These are phyloP conservation scores for Trichogramma evanescens DNA, from an alignment of 2,888 invertebrate genomes.

Conservation along the genomic window DNA sequence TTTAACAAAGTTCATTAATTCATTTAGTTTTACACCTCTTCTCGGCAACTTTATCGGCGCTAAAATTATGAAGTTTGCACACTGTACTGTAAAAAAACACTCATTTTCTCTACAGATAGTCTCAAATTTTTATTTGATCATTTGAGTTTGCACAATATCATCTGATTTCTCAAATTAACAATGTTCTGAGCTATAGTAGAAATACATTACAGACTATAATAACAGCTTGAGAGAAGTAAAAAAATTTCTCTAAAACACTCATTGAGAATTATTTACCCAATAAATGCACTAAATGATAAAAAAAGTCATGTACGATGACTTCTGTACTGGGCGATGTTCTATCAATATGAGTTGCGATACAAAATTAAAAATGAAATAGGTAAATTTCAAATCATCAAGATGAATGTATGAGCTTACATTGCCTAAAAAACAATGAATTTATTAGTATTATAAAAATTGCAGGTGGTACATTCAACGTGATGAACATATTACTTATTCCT, in stretches of 20 bases:
- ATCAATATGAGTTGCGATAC: conserved; percentile 8
- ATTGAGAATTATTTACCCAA: conserved; percentile 17
- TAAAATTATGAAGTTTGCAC: conserved; percentile 31
- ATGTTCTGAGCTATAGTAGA: conserved; percentile 10
- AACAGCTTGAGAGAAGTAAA: conserved; percentile 23
- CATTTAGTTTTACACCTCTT: conserved; percentile 25
- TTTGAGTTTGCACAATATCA: background rate
- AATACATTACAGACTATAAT: conserved; percentile 21
- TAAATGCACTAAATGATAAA: conserved; percentile 1
- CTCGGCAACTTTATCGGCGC: conserved; percentile 25
- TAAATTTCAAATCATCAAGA: conserved; percentile 6
- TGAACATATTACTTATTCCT: conserved; percentile 12
- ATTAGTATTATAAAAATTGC: background rate
- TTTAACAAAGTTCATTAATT: conserved; percentile 17
- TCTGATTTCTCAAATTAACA: background rate
- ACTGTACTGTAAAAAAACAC: conserved; percentile 31
- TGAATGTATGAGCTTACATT: conserved; percentile 1
- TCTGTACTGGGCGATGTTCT: conserved; percentile 5
- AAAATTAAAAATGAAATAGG: conserved; percentile 15
- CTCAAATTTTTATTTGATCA: conserved; percentile 2
- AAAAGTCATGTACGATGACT: conserved; percentile 10
- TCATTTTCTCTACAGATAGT: conserved; percentile 6
- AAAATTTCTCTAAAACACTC: conserved; percentile 22
- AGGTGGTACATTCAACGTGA: background rate
- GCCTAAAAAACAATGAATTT: conserved; percentile 1